Base-by-base conservation (phyloP, 2,888 invertebrate species). In the Drosophila percnosoma region DNA sequence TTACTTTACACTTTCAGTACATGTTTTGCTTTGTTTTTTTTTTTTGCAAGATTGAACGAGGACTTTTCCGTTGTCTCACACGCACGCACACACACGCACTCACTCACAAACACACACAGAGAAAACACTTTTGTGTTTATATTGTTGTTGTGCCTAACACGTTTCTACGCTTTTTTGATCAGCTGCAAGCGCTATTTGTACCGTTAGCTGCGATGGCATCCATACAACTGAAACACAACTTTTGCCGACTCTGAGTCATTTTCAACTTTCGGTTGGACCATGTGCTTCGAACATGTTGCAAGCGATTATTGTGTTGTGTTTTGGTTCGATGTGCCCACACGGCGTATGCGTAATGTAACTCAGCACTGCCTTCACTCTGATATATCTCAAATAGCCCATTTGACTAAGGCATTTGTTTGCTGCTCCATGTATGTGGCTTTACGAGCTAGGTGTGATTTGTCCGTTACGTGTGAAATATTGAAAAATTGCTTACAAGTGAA, bases 161-260 rank as follows among this genome's bases (percentile, higher is more conserved):
- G 78, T 60, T 69, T 69, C 54, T 57, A 48, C 63, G 55, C 7
- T 49, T 67, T 55, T 34, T 42, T 45, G 21, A 48, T 59, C 21
- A 40, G 2, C 18, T 57, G n/a, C 73, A 68, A 72, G 71, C 78
- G 82, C 68, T 64, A 18, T 67, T 24, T 45, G 83, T 85, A 90
- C 89, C 91, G 84, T 82, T 84, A 81, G 75, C 82, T 83, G 72
- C 80, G 81, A 70, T 80, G 73, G 82, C 80, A 90, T 87, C 80
- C 80, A 85, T 75, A 83, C 82, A 89, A 90, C 90, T 90, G 76
- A 52, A 73, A 59, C 68, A 38, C 63, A 82, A 76, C 67, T 62
- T 75, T 68, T 55, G 69, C 70, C 74, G 60, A 49, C 73, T 57
- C 65, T 62, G 34, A 67, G 45, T 54, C 62, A 62, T 53, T 45